A percentile compares a stretch with the other conserved stretches of the same genome.
These are phyloP conservation scores for Drosophila eugracilis DNA, from an alignment of 1,140 invertebrate species.

Conservation along the genomic window DNA sequence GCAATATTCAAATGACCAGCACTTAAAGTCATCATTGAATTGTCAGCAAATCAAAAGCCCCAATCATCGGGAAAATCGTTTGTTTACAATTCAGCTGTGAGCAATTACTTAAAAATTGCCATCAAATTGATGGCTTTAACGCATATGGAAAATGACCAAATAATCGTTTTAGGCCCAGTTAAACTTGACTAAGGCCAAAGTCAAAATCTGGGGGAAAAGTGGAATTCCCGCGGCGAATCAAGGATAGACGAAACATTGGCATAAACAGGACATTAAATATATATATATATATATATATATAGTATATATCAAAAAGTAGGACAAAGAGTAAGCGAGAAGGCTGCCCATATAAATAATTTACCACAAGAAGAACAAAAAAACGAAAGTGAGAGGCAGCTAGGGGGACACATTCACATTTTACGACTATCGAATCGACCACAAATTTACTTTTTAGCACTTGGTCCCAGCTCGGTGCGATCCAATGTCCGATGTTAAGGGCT, in stretches of 20 bases:
- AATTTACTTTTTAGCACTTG: conserved; percentile 84
- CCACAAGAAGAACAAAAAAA: conserved; percentile 26
- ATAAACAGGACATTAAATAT: conserved; percentile 78
- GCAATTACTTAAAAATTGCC: conserved; percentile 63
- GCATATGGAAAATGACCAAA: conserved; percentile 68
- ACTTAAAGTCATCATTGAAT: conserved; percentile 15
- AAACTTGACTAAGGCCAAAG: conserved; percentile 39
- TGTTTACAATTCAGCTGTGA: conserved; percentile 66
- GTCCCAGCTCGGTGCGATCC: conserved; percentile 69
- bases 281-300: no score
- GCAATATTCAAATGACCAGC: conserved; percentile 28
- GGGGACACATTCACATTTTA: conserved; percentile 56
- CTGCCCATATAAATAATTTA: conserved; percentile 59
- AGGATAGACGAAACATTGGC: conserved; percentile 40
- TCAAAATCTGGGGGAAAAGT: conserved; percentile 31
- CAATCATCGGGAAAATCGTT: conserved; percentile 37
- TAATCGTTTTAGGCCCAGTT: conserved; percentile 69
- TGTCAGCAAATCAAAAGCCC: conserved; percentile 25
- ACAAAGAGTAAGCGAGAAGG: conserved; percentile 29
- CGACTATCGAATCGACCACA: conserved; percentile 82
- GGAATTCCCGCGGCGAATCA: conserved; percentile 50
- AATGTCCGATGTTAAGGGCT: conserved; percentile 48
- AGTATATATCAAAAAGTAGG: conserved; percentile 67
- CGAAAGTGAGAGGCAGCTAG: conserved; percentile 5
- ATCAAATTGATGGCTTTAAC: conserved; percentile 37